Evolutionary conservation across 2,888 invertebrate genomes (phyloP).

Genomic region (Cantharis nigra): DNA sequence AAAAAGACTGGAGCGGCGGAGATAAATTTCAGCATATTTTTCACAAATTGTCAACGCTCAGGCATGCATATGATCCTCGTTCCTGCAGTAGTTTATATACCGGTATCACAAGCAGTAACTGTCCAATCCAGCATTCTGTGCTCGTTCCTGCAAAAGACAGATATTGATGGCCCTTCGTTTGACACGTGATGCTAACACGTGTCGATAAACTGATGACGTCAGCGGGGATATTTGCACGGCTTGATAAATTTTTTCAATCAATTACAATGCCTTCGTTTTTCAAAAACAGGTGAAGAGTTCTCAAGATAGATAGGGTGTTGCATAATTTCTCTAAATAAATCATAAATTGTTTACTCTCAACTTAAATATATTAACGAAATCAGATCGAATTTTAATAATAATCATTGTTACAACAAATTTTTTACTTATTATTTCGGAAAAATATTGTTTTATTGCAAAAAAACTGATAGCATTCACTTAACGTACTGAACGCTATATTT

Average conservation of each 20-base stretch:
- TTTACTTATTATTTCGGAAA: neutral
- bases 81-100: constrained; percentile 18
- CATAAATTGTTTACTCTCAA: neutral
- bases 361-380: neutral
- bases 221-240: constrained; percentile 2
- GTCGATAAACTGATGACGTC: constrained; percentile 24
- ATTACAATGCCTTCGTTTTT: neutral
- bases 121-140: constrained; percentile 28
- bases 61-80: constrained; percentile 22
- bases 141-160: constrained; percentile 26
- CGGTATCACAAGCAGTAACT: constrained; percentile 24
- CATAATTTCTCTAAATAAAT: neutral
- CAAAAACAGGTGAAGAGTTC: neutral
- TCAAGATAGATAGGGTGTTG: neutral
- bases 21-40: constrained; percentile 25
- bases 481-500: constrained; percentile 26
- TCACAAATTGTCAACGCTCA: constrained; percentile 18
- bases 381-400: too few species aligned
- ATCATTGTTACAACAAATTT: neutral
- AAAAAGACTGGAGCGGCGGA: constrained; percentile 10
- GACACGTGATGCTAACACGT: constrained; percentile 29
- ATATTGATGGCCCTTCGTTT: constrained; percentile 28
- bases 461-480: constrained; percentile 28
- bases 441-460: constrained; percentile 10
- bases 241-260: neutral